phyloP scores from a whole-genome alignment of 2,797 vertebrate genomes.

The Spinus pinus region DNA sequence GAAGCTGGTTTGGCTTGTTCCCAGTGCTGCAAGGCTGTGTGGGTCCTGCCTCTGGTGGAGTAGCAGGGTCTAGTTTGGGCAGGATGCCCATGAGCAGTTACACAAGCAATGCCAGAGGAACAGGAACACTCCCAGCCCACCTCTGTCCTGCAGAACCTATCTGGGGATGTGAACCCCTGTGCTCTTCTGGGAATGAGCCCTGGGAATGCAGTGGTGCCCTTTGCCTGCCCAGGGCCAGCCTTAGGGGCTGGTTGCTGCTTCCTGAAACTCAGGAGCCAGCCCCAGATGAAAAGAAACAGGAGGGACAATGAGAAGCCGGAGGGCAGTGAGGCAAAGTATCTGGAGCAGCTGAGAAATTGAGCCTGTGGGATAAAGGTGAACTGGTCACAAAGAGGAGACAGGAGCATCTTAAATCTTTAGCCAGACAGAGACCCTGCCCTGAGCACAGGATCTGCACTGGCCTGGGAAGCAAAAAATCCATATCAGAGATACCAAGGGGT shows the following conservation, averaged over 20 bases:
- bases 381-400: not conserved
- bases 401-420: not conserved
- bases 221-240: accelerated
- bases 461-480: not conserved
- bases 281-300: not conserved
- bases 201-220: not conserved
- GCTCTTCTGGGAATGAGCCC: not conserved
- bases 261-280: not conserved
- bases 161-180: not conserved
- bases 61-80: not conserved
- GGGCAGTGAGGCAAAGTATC: not conserved
- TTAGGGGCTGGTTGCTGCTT: not conserved
- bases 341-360: not conserved
- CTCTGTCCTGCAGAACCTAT: not conserved
- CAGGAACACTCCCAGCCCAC: not conserved
- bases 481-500: not conserved
- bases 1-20: not conserved
- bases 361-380: not conserved
- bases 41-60: not conserved
- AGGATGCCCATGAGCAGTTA: not conserved
- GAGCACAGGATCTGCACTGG: not conserved
- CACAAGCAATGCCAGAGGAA: not conserved
- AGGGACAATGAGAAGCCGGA: not conserved
- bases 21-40: not conserved
- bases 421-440: not conserved